These are phyloP conservation scores for Rhynchophorus ferrugineus DNA, from an alignment of 1,140 invertebrate species.

Conservation along the genomic window DNA sequence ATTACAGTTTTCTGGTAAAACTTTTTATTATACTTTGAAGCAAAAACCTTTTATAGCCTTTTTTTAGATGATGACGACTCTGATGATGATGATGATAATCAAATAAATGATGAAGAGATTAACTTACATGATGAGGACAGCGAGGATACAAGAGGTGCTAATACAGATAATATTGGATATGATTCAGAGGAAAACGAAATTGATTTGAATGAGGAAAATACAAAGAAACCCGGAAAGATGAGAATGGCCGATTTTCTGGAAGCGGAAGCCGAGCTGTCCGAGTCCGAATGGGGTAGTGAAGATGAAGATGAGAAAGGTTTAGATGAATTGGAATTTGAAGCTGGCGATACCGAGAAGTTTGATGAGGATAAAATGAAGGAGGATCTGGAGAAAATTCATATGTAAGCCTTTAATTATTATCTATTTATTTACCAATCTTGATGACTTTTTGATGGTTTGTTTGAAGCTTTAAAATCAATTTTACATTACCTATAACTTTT, in stretches of 20 bases:
- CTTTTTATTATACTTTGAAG: background rate
- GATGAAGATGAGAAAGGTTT: constrained; percentile 70
- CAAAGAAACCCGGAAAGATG: constrained; percentile 35
- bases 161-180: constrained; percentile 52
- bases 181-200: constrained; percentile 75
- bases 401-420: constrained; percentile 40
- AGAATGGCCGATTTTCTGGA: constrained; percentile 66
- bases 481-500: too few relatives aligned
- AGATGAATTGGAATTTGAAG: constrained; percentile 66
- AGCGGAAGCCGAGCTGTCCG: constrained; percentile 78
- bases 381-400: constrained; percentile 63
- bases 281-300: constrained; percentile 69
- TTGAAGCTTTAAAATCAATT: background rate
- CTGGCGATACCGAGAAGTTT: constrained; percentile 68
- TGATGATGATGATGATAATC: constrained; percentile 37
- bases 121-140: constrained; percentile 38
- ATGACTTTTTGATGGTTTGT: background rate
- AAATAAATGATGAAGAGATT: constrained; percentile 39
- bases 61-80: constrained; percentile 45
- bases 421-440: background rate
- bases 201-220: constrained; percentile 27
- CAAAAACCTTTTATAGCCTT: too few relatives aligned
- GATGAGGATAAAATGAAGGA: constrained; percentile 57
- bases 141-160: too few relatives aligned
- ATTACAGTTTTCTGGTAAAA: constrained; percentile 29